phyloP scores from a whole-genome alignment of 2,113 vertebrate species.

The Redunca redunca region DNA sequence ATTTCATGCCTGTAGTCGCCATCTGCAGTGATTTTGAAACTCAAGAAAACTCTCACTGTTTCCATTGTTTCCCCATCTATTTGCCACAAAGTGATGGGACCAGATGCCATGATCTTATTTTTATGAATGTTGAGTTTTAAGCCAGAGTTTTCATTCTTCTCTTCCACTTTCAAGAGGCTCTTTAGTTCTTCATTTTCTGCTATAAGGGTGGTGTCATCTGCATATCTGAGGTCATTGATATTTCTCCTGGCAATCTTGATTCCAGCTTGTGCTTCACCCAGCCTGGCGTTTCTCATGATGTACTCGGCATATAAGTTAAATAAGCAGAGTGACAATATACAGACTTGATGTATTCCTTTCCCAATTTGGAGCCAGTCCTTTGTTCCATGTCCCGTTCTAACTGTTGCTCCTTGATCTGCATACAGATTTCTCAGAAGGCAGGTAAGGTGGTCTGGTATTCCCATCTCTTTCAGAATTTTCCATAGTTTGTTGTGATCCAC shows the following conservation, averaged over 20 bases:
- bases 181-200: neutral
- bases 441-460: neutral
- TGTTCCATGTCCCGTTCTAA: neutral
- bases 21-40: neutral
- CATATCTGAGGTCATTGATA: neutral
- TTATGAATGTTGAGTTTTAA: neutral
- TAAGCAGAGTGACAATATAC: neutral
- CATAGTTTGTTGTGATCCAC: neutral
- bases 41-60: neutral
- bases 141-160: neutral
- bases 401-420: neutral
- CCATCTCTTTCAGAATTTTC: neutral
- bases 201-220: neutral
- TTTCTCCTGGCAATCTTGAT: neutral
- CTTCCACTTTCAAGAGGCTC: neutral
- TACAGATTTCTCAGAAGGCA: neutral
- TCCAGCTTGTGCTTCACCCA: neutral
- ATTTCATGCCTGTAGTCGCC: neutral
- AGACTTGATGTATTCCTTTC: neutral
- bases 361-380: neutral
- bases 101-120: neutral
- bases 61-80: neutral
- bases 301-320: neutral
- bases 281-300: neutral
- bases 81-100: neutral